Conservation (phyloP, 1,140 invertebrate genomes). For the Heliconius hewitsoni region DNA sequence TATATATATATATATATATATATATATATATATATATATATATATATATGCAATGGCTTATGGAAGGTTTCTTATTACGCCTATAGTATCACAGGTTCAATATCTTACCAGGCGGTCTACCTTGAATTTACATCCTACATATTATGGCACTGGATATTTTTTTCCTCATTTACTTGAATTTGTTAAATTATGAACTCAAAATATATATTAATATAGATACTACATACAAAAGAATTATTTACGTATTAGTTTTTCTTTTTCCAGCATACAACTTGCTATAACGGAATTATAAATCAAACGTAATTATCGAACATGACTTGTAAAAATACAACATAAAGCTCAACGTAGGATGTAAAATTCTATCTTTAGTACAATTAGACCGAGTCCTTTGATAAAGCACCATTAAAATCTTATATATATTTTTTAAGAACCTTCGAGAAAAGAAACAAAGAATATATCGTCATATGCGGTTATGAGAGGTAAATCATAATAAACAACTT, state of each 20-base stretch:
- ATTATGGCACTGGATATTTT: not conserved
- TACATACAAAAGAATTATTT: not conserved
- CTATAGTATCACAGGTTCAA: slow-evolving; percentile 22
- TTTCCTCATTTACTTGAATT: not conserved
- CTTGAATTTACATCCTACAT: slow-evolving; percentile 19
- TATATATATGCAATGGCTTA: not conserved
- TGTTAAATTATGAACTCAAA: not conserved
- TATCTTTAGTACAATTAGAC: not conserved
- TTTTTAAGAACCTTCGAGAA: slow-evolving; percentile 2
- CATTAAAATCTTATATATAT: not conserved
- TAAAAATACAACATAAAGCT: not conserved
- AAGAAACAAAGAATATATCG: slow-evolving; percentile 27
- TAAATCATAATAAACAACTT: slow-evolving; percentile 32
- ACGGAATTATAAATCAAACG: not conserved
- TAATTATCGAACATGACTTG: slow-evolving; percentile 1
- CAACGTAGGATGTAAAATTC: not conserved
- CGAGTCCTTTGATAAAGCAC: not conserved
- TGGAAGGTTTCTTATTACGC: slow-evolving; percentile 20
- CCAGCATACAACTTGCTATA: no score
- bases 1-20: no score
- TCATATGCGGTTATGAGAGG: slow-evolving; percentile 15
- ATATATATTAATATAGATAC: not conserved
- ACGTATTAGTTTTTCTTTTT: not conserved
- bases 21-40: not conserved
- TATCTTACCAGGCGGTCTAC: slow-evolving; percentile 16